phyloP scores from a whole-genome alignment of 92 coral and sea anemone species.

The Palythoa heliodiscus region DNA sequence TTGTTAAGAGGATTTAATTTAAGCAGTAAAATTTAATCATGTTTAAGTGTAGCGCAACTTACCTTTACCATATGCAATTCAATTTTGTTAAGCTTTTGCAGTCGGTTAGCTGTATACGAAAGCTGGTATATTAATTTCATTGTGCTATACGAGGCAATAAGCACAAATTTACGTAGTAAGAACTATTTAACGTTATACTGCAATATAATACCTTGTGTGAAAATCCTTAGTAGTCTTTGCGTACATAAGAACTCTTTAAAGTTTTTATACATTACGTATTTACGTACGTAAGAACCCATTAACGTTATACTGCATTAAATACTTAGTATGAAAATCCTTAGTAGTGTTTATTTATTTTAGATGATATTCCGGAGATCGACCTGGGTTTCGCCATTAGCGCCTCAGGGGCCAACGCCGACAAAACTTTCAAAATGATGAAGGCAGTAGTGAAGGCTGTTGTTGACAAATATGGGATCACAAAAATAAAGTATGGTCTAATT shows the following conservation, averaged over 20 bases:
- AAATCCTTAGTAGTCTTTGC: neutral
- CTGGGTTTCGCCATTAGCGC: constrained; percentile 56
- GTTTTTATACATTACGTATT: too few relatives aligned
- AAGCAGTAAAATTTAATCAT: too few relatives aligned
- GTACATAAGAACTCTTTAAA: too few relatives aligned
- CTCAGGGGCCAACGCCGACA: constrained; percentile 36
- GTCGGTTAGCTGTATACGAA: too few relatives aligned
- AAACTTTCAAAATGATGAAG: constrained; percentile 38
- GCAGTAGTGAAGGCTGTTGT: constrained; percentile 46
- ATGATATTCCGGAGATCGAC: constrained; percentile 36
- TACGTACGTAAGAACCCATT: neutral
- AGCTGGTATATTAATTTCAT: too few relatives aligned
- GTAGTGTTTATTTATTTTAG: neutral
- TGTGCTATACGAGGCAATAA: too few relatives aligned
- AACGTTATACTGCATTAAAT: neutral
- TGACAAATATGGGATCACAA: constrained; percentile 46
- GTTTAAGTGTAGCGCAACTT: too few relatives aligned
- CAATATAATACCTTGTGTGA: neutral
- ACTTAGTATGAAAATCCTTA: neutral
- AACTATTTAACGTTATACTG: neutral
- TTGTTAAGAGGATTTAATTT: too few relatives aligned
- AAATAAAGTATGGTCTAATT: constrained; percentile 54
- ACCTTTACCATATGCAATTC: too few relatives aligned
- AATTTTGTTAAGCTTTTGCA: too few relatives aligned
- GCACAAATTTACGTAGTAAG: neutral